Conservation (phyloP, 2,888 invertebrate species). For the Euclidia mi region DNA sequence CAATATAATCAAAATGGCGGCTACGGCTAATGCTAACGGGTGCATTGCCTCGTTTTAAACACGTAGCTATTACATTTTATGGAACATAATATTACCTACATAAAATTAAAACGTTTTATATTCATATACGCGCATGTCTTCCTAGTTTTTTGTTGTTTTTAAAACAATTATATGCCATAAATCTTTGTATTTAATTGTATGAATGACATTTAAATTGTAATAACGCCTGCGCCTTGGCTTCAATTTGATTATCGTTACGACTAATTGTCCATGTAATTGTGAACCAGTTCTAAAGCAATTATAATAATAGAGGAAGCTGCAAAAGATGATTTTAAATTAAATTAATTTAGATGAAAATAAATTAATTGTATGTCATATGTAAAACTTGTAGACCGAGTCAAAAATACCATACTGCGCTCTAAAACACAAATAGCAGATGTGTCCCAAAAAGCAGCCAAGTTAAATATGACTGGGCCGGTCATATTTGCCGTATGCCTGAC, state of each 20-base stretch:
- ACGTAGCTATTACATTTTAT: constrained; percentile 65
- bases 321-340: constrained; percentile 13
- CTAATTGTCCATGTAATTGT: constrained; percentile 19
- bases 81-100: constrained; percentile 46
- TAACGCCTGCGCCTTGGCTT: constrained; percentile 41
- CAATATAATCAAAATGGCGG: constrained; percentile 2
- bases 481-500: no score
- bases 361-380: no score
- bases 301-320: constrained; percentile 21
- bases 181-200: constrained; percentile 53
- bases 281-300: constrained; percentile 38
- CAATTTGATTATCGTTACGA: constrained; percentile 22
- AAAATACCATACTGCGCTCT: no score
- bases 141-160: constrained; percentile 35
- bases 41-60: constrained; percentile 55
- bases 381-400: no score
- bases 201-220: constrained; percentile 41
- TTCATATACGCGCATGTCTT: constrained; percentile 44
- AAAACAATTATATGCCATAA: constrained; percentile 51
- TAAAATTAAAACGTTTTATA: no score
- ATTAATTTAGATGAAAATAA: no score
- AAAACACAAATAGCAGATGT: no score
- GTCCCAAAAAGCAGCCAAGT: no score
- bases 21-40: constrained; percentile 38
- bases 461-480: no score